A percentile compares a stretch with the other conserved stretches of the same genome.
Evolutionary conservation across 1,140 invertebrate genomes (phyloP).

Genomic region (Drosophila insularis): DNA sequence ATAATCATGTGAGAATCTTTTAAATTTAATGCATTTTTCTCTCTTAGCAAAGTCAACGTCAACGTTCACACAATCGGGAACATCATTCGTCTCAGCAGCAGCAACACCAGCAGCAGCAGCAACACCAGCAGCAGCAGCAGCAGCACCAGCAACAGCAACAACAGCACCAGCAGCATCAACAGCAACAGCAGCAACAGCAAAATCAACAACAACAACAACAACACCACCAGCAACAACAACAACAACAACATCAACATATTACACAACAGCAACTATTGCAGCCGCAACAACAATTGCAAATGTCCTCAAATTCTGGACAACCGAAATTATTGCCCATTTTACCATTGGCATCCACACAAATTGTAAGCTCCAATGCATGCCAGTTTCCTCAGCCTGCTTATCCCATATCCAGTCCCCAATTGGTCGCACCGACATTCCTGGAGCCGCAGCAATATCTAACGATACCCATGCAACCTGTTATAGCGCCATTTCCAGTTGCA

Average conservation of each 20-base stretch:
- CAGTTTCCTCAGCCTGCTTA: conserved; percentile 66
- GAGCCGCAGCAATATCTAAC: conserved; percentile 86
- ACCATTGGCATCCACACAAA: conserved; percentile 53
- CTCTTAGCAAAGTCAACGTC: conserved; percentile 61
- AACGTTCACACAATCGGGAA: conserved; percentile 50
- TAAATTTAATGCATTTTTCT: not conserved
- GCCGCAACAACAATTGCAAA: conserved; percentile 47
- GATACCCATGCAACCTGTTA: conserved; percentile 85
- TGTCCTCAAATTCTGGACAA: conserved; percentile 39
- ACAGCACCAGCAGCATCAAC: conserved; percentile 35
- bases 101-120: conserved; percentile 38
- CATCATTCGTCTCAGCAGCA: conserved; percentile 22
- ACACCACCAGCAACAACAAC: conserved; percentile 22
- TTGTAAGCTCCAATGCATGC: conserved; percentile 56
- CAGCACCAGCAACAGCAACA: conserved; percentile 19
- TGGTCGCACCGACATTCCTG: conserved; percentile 82
- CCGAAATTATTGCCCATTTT: conserved; percentile 65
- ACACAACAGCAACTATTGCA: conserved; percentile 45
- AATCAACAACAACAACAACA: conserved; percentile 51
- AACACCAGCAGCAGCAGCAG: conserved; percentile 16
- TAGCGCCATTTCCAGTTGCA: conserved; percentile 80
- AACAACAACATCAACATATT: conserved; percentile 23
- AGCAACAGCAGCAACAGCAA: conserved; percentile 50
- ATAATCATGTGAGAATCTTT: not conserved
- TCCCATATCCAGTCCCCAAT: conserved; percentile 66